A percentile compares a stretch with the other conserved stretches of the same genome.
These are phyloP conservation scores for Magallana nippona DNA, from an alignment of 2,888 invertebrate species.

Conservation along the genomic window DNA sequence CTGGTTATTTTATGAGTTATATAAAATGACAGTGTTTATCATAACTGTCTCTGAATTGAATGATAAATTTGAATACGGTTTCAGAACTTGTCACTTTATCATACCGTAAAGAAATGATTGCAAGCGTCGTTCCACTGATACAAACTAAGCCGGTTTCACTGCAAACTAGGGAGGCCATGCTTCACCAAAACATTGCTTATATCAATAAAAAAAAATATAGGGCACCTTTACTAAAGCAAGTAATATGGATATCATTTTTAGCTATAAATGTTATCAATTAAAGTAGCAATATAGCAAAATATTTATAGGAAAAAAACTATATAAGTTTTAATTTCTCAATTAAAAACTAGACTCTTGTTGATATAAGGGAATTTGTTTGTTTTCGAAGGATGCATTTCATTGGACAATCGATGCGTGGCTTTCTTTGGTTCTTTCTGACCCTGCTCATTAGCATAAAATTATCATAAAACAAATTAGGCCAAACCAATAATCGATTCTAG, in stretches of 20 bases:
- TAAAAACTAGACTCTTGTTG: not conserved
- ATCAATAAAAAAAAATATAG: conserved; percentile 36
- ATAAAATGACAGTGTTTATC: too few relatives aligned
- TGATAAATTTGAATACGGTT: not conserved
- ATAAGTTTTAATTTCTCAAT: too few relatives aligned
- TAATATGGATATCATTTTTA: too few relatives aligned
- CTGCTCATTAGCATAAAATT: conserved; percentile 8
- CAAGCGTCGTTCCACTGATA: conserved; percentile 43
- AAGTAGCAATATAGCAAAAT: too few relatives aligned
- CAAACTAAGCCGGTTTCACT: conserved; percentile 45
- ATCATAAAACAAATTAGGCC: conserved; percentile 31
- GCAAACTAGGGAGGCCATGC: conserved; percentile 65
- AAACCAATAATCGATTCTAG: conserved; percentile 22
- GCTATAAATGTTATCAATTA: too few relatives aligned
- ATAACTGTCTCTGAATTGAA: too few relatives aligned
- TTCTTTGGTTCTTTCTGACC: conserved; percentile 6
- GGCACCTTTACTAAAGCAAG: not conserved
- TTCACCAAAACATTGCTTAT: conserved; percentile 50
- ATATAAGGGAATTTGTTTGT: not conserved
- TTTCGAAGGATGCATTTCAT: not conserved
- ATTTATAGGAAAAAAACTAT: too few relatives aligned
- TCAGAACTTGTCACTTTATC: not conserved
- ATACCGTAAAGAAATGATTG: conserved; percentile 13
- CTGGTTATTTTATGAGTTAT: too few relatives aligned
- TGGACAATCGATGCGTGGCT: not conserved